These are phyloP conservation scores for Limulus polyphemus DNA, from an alignment of 2,888 invertebrate genomes.

Conservation along the genomic window DNA sequence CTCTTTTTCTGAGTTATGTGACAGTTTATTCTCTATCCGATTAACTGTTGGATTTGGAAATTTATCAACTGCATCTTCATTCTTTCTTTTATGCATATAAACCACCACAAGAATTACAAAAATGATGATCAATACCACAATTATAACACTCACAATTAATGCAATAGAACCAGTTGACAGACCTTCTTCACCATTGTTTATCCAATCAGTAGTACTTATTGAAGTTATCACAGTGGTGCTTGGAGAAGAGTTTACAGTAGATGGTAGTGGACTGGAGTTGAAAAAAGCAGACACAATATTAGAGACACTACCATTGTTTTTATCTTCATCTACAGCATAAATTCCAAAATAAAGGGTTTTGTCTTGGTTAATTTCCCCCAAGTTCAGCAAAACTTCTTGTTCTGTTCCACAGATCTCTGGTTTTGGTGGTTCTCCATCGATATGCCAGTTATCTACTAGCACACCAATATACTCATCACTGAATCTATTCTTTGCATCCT, in stretches of 20 bases:
- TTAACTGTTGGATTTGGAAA: not conserved
- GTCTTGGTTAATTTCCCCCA: conserved; percentile 8
- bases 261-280: too few species aligned
- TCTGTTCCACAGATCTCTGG: conserved; percentile 4
- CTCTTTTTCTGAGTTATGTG: too few species aligned
- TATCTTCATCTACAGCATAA: not conserved
- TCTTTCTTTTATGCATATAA: conserved; percentile 2
- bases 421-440: conserved; percentile 9
- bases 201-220: too few species aligned
- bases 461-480: not conserved
- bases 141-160: not conserved
- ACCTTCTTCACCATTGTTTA: too few species aligned
- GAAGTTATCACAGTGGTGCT: too few species aligned
- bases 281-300: conserved; percentile 4
- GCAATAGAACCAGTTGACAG: too few species aligned
- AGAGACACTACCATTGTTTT: conserved; percentile 6
- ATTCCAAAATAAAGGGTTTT: conserved; percentile 8
- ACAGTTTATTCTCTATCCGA: too few species aligned
- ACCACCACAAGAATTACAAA: conserved; percentile 6
- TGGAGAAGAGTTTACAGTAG: too few species aligned
- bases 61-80: conserved; percentile 1
- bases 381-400: conserved; percentile 9
- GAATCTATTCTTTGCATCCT: conserved; percentile 8
- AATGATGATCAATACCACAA: conserved; percentile 7
- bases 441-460: conserved; percentile 6